Conservation (phyloP, 1,140 invertebrate species). For the Leptonema lineaticorne region DNA sequence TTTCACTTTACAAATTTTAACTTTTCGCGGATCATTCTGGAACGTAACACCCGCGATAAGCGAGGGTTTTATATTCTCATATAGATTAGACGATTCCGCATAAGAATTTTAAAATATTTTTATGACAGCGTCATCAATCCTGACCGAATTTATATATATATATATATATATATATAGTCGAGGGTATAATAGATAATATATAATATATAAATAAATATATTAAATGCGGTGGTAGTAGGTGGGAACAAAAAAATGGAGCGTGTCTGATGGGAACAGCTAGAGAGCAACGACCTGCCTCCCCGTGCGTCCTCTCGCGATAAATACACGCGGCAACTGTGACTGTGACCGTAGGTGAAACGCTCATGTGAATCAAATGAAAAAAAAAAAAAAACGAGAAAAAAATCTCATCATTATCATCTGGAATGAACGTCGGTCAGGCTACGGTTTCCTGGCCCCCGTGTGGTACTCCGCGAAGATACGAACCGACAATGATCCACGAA, state of each 20-base stretch:
- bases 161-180: too few relatives aligned
- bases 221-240: constrained; percentile 10
- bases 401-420: constrained; percentile 17
- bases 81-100: too few relatives aligned
- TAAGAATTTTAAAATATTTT: too few relatives aligned
- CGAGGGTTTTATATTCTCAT: too few relatives aligned
- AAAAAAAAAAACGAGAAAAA: constrained; percentile 4
- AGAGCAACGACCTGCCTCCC: constrained; percentile 26
- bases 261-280: constrained; percentile 29
- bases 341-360: constrained; percentile 4
- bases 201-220: background rate
- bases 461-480: background rate
- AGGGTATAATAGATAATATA: constrained; percentile 13
- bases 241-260: constrained; percentile 29
- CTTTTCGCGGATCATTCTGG: too few relatives aligned
- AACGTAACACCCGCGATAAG: too few relatives aligned
- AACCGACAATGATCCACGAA: background rate
- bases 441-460: background rate
- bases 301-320: constrained; percentile 17
- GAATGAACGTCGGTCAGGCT: too few relatives aligned
- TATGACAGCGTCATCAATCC: constrained; percentile 2
- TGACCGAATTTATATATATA: too few relatives aligned
- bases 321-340: constrained; percentile 9
- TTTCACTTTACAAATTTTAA: too few relatives aligned
- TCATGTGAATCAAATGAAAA: background rate